A percentile compares a stretch with the other conserved stretches of the same genome.
These are phyloP conservation scores for Heterodera schachtii DNA, from an alignment of 1,140 invertebrate genomes.

Conservation along the genomic window DNA sequence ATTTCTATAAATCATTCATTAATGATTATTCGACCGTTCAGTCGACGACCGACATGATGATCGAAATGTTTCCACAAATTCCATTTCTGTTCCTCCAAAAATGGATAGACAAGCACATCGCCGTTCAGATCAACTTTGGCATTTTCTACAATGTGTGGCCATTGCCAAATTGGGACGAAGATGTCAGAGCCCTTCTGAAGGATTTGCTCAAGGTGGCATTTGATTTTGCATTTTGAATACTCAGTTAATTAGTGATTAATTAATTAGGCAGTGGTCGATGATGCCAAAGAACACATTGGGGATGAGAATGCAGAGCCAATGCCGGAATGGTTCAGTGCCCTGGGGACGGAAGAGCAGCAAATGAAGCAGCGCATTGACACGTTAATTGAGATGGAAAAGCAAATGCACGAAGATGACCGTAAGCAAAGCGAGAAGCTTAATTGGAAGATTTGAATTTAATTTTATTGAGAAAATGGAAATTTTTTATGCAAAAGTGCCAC, in stretches of 20 bases:
- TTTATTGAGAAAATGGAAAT: too few relatives aligned
- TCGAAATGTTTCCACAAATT: conserved; percentile 1
- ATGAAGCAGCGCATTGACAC: background rate
- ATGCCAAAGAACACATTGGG: background rate
- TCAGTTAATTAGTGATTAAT: background rate
- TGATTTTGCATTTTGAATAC: background rate
- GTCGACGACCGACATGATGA: background rate
- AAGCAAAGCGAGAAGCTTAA: too few relatives aligned
- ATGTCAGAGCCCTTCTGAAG: background rate
- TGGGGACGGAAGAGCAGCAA: background rate
- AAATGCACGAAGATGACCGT: conserved; percentile 4
- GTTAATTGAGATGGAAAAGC: background rate
- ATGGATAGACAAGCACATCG: conserved; percentile 9
- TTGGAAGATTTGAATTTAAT: too few relatives aligned
- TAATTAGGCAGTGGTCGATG: background rate
- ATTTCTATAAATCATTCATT: background rate
- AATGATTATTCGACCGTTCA: background rate
- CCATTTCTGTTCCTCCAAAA: conserved; percentile 12
- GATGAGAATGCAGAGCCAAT: background rate
- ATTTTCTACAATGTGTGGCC: conserved; percentile 4
- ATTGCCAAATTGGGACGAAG: conserved; percentile 4
- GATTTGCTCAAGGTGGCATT: background rate
- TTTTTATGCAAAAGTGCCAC: background rate
- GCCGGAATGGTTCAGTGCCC: background rate
- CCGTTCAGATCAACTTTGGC: background rate